Evolutionary conservation across 2,888 invertebrate genomes (phyloP), one percentile per base, ranked within the genome.

Genomic region (Xestia rhomboidea): DNA sequence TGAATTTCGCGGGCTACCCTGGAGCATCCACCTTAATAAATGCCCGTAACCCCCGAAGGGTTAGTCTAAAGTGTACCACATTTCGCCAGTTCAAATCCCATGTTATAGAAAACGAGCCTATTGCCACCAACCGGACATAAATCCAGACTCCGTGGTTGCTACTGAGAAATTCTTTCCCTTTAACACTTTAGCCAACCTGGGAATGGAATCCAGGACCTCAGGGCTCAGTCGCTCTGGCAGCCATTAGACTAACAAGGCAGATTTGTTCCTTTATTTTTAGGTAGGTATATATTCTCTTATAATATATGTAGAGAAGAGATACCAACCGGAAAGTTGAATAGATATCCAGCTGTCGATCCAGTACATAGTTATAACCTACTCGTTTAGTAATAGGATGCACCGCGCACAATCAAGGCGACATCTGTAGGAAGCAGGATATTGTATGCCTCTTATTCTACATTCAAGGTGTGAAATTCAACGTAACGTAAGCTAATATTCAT

Each of bases 391-490:
- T 34, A 74, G 68, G 63, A 74, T 27, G 46, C 27, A 60, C 46
- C 10, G 38, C 15, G 34, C 41, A 74, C 75, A 57, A 68, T 75
- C 68, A 41, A 75, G 34, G 41, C 60, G 51, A 54, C n/a, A 66
- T 82, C 44, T 68, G 34, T 38, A 66, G 64, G 64, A 82, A 82
- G 51, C 51, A 51, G 44, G 64, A 76, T 82, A 80, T 66, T 69
- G 76, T 57, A 11, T n/a, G 57, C 34, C n/a, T 73, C 62, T 34
- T n/a, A 44, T 49, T 68, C n/a, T 41, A 38, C 34, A 41, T 46
- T 11, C 27, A 44, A 73, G 6, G 30, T 54, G 7, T 68, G 44
- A 62, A 63, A 54, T 54, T 46, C 15, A n/a, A 46, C n/a, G 27
- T 27, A 44, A 57, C 11, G 13, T 2, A 41, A 24, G 24, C 1